These are phyloP conservation scores for Heterochromis multidens DNA, from an alignment of 2,113 vertebrate species.

Conservation along the genomic window DNA sequence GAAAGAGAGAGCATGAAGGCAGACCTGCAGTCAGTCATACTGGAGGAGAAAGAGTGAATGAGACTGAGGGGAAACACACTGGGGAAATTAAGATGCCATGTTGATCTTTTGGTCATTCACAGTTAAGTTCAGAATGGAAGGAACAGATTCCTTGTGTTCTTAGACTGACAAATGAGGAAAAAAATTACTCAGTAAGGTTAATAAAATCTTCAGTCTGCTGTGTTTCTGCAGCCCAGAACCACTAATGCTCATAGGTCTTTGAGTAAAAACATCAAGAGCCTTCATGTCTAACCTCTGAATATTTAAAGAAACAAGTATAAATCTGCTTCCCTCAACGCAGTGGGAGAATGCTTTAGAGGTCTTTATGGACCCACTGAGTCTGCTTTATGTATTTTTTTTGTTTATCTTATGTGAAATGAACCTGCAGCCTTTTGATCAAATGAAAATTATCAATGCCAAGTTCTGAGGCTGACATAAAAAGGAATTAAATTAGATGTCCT, in stretches of 20 bases:
- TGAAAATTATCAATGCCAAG: neutral
- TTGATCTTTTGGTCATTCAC: conserved; percentile 6
- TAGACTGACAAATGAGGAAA: neutral
- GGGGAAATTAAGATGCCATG: conserved; percentile 34
- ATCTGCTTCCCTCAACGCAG: neutral
- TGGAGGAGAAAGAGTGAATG: neutral
- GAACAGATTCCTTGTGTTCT: neutral
- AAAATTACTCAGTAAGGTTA: neutral
- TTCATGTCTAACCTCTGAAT: neutral
- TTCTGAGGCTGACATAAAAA: neutral
- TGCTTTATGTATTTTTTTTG: neutral
- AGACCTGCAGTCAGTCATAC: neutral
- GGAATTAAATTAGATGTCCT: neutral
- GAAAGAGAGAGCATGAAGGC: neutral
- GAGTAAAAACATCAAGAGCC: neutral
- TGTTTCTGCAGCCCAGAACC: neutral
- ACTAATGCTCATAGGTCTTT: neutral
- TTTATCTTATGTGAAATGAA: neutral
- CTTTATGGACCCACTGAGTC: neutral
- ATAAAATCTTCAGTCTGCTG: neutral
- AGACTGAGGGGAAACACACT: neutral
- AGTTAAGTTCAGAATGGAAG: neutral
- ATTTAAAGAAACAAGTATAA: neutral
- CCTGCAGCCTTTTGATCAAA: neutral
- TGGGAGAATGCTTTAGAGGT: neutral